Percentiles rank a stretch among this genome's conserved stretches.
These are phyloP conservation scores for Euphonia xanthogaster DNA, from an alignment of 2,797 vertebrate species.

Conservation along the genomic window DNA sequence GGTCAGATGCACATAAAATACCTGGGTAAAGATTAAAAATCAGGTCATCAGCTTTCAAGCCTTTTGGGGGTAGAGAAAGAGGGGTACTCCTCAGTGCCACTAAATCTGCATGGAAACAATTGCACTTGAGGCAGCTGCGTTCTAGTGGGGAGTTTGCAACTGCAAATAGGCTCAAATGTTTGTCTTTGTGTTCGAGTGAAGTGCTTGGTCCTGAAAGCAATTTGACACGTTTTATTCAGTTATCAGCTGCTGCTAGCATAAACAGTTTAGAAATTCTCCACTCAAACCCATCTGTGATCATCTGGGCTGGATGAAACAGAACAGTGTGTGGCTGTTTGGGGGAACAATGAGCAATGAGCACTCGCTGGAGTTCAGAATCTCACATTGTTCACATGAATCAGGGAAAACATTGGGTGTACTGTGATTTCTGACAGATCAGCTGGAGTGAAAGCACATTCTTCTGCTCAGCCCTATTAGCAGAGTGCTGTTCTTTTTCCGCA, in stretches of 20 bases:
- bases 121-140: not conserved
- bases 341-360: slow-evolving; percentile 59
- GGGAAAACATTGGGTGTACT: slow-evolving; percentile 53
- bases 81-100: not conserved
- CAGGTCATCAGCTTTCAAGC: not conserved
- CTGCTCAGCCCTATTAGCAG: slow-evolving; percentile 26
- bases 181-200: slow-evolving; percentile 14
- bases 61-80: not conserved
- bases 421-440: slow-evolving; percentile 55
- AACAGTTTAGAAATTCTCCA: slow-evolving; percentile 32
- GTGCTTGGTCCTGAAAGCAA: slow-evolving; percentile 28
- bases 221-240: slow-evolving; percentile 44
- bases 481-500: not conserved
- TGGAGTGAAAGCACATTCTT: slow-evolving; percentile 21
- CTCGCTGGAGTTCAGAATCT: slow-evolving; percentile 48
- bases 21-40: not conserved
- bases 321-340: slow-evolving; percentile 44
- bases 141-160: not conserved
- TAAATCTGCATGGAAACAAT: not conserved
- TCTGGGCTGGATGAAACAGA: slow-evolving; percentile 30
- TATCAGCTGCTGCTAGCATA: slow-evolving; percentile 49
- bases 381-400: slow-evolving; percentile 56
- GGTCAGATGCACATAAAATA: not conserved
- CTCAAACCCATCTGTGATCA: slow-evolving; percentile 48
- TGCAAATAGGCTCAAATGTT: slow-evolving; percentile 16